Conservation (phyloP, 2,113 vertebrate genomes). For the Melanostigma gelatinosum region DNA sequence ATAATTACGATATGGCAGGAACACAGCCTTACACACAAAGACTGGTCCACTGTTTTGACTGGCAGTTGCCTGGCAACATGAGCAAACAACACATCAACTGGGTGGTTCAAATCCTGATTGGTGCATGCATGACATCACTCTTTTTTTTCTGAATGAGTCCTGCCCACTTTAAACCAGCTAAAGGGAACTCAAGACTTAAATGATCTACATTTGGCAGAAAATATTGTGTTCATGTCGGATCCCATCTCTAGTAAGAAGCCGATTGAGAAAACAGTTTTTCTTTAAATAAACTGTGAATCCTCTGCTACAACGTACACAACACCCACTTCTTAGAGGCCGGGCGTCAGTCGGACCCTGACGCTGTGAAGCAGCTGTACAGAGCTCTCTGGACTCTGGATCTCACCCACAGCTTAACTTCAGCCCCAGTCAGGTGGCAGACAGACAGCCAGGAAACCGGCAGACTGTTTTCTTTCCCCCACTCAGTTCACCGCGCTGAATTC, state of each 20-base stretch:
- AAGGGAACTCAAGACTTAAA: background rate
- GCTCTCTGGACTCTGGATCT: slow-evolving; percentile 21
- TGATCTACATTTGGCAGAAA: background rate
- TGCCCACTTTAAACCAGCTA: background rate
- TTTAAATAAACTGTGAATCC: background rate
- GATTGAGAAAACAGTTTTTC: background rate
- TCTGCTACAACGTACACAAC: background rate
- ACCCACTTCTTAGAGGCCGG: background rate
- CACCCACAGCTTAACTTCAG: slow-evolving; percentile 34
- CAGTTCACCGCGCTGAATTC: slow-evolving; percentile 35
- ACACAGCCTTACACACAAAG: background rate
- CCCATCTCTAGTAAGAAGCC: background rate
- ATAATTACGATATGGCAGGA: background rate
- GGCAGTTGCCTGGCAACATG: background rate
- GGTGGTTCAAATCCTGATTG: background rate
- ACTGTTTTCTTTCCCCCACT: slow-evolving; percentile 36
- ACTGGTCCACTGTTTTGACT: background rate
- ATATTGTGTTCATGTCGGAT: background rate
- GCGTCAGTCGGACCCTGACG: slow-evolving; percentile 30
- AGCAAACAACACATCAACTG: background rate
- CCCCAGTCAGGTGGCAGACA: slow-evolving; percentile 16
- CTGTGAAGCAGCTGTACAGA: slow-evolving; percentile 31
- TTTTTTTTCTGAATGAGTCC: background rate
- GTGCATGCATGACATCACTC: background rate
- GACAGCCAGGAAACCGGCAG: slow-evolving; percentile 2